Base-by-base conservation (phyloP, 2,888 invertebrate species). In the Teinopalpus imperialis region DNA sequence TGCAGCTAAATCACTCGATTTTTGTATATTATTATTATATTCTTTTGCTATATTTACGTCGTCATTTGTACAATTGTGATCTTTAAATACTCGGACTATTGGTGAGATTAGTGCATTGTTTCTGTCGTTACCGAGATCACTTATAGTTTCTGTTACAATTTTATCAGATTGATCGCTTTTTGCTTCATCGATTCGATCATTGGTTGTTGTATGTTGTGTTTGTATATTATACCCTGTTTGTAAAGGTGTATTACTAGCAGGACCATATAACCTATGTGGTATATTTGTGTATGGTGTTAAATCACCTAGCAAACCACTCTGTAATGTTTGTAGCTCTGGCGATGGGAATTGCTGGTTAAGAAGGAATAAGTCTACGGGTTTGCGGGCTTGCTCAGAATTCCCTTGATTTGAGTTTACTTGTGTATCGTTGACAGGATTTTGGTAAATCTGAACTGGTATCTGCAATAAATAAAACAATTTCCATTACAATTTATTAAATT, bases 21-120 rank as follows among this genome's bases (percentile, higher is more conserved):
- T 72, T 7, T 63, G 61, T 21, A 67, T 31, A 47, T 70, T 65
- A 23, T 49, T 72, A 8, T 59, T 56, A 32, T 65, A 46, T 43
- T 72, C 63, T 43, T 59, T 53, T 0, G 64, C 56, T 5, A 47
- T 45, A n/a, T 57, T 51, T 37, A 60, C 53, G 43, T 66, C 62
- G 9, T 75, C 65, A 18, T 69, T 59, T 7, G 74, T 61, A 49
- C 87, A 87, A 42, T 85, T 83, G 24, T 75, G 74, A 50, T 85
- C 66, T 63, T 82, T 86, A 43, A 86, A 87, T 1, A 88, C 80
- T 64, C 74, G 75, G 1, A 86, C 68, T 14, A 85, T 63, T 18
- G 74, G 69, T 21, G 66, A 59, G 14, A 44, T 31, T 12, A 54
- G 49, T 39, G 56, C 66, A 37, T 61, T 61, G 23, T 60, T 56